Percentiles rank a stretch among this genome's conserved stretches.
These are phyloP conservation scores for Drosophila ficusphila DNA, from an alignment of 1,140 invertebrate species.

Conservation along the genomic window DNA sequence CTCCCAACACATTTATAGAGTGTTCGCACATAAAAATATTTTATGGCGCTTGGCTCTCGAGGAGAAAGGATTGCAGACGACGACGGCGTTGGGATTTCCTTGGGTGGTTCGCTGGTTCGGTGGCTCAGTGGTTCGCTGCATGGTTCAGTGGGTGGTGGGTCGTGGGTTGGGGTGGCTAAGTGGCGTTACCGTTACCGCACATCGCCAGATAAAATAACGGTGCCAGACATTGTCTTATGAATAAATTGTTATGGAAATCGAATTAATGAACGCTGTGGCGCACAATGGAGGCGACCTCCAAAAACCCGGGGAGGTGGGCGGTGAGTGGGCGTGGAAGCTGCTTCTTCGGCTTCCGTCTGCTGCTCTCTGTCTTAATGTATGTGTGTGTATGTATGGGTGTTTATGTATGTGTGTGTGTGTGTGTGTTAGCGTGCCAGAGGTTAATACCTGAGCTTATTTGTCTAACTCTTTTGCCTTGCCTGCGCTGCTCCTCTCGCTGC, in stretches of 20 bases:
- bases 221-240: conserved; percentile 84
- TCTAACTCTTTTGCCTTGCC: conserved; percentile 80
- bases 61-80: conserved; percentile 80
- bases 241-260: conserved; percentile 84
- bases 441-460: conserved; percentile 84
- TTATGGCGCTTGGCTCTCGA: conserved; percentile 75
- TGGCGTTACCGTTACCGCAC: conserved; percentile 83
- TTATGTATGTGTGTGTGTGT: conserved; percentile 36
- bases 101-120: background rate
- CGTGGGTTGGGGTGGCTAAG: conserved; percentile 58
- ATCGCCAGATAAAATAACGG: conserved; percentile 84
- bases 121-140: background rate
- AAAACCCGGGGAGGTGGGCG: background rate
- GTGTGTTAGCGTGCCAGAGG: conserved; percentile 74
- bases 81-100: conserved; percentile 20
- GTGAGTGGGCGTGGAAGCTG: conserved; percentile 9
- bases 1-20: conserved; percentile 73
- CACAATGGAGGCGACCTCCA: conserved; percentile 52
- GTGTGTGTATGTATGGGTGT: conserved; percentile 55
- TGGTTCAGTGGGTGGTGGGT: background rate
- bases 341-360: conserved; percentile 32
- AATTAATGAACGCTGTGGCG: conserved; percentile 84
- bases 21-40: conserved; percentile 84
- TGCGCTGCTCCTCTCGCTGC: conserved; percentile 51
- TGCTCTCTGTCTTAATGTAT: conserved; percentile 12